Conservation (phyloP, 1,140 invertebrate genomes). For the Papilio helenus region DNA sequence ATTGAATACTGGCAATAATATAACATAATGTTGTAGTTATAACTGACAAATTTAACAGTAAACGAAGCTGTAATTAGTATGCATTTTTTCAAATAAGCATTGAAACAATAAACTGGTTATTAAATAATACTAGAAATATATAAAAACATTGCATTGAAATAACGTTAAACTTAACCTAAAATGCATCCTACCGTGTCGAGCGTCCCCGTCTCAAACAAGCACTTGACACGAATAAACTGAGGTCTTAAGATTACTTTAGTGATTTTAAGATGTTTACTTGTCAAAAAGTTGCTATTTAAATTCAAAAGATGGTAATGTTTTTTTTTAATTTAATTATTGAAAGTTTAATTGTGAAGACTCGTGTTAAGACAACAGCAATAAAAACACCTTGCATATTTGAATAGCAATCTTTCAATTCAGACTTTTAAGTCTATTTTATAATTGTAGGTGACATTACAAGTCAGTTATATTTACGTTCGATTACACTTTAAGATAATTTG, state of each 20-base stretch:
- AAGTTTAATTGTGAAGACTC: too few relatives aligned
- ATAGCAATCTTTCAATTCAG: background rate
- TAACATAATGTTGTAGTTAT: background rate
- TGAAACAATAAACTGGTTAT: too few relatives aligned
- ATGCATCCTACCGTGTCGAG: background rate
- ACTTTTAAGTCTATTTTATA: background rate
- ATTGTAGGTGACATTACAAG: too few relatives aligned
- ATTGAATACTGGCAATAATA: background rate
- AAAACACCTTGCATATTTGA: background rate
- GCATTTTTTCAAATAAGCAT: too few relatives aligned
- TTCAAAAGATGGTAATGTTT: background rate
- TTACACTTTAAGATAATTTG: background rate
- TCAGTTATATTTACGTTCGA: too few relatives aligned
- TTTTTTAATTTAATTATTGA: background rate
- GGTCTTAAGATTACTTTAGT: background rate
- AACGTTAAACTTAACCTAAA: background rate
- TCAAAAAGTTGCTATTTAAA: background rate
- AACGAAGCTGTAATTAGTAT: too few relatives aligned
- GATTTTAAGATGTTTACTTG: background rate
- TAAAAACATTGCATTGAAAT: too few relatives aligned
- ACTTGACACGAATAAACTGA: background rate
- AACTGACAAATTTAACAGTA: too few relatives aligned
- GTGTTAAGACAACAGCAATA: too few relatives aligned
- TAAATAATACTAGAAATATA: too few relatives aligned
- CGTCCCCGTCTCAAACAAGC: conserved; percentile 13